Percentiles rank a stretch among this genome's conserved stretches.
Conservation (phyloP, 1,140 invertebrate species). For the Chionoecetes opilio region DNA sequence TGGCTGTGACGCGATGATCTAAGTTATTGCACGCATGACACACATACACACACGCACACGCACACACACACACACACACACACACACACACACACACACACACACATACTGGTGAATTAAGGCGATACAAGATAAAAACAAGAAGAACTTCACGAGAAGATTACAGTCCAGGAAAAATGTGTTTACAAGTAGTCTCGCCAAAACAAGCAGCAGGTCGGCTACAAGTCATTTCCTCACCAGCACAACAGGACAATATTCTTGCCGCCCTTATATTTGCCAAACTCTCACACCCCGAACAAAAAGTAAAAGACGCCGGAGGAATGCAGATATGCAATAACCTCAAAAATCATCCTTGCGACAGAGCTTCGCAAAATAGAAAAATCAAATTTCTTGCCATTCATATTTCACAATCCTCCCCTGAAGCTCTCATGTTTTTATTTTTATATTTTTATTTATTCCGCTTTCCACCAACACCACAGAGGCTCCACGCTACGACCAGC, state of each 20-base stretch:
- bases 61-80: conserved; percentile 5
- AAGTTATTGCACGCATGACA: no score
- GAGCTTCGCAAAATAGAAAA: conserved; percentile 32
- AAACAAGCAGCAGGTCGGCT: neutral
- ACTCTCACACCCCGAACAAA: neutral
- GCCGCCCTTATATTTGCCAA: neutral
- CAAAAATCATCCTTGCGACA: conserved; percentile 48
- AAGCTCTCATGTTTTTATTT: conserved; percentile 35
- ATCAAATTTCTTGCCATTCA: conserved; percentile 63
- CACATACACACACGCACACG: neutral
- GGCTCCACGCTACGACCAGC: conserved; percentile 46
- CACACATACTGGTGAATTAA: neutral
- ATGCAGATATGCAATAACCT: conserved; percentile 10
- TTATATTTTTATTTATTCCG: conserved; percentile 50
- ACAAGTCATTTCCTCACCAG: neutral
- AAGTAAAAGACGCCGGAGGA: neutral
- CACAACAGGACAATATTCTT: neutral
- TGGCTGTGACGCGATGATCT: no score
- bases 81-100: conserved; percentile 14
- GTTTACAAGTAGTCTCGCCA: neutral
- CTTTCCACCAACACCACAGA: conserved; percentile 52
- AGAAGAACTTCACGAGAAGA: neutral
- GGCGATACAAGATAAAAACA: neutral
- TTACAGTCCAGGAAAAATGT: neutral
- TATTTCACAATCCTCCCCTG: conserved; percentile 50